These are phyloP conservation scores for Ptychadena robeensis DNA, from an alignment of 2,797 vertebrate genomes.

Conservation along the genomic window DNA sequence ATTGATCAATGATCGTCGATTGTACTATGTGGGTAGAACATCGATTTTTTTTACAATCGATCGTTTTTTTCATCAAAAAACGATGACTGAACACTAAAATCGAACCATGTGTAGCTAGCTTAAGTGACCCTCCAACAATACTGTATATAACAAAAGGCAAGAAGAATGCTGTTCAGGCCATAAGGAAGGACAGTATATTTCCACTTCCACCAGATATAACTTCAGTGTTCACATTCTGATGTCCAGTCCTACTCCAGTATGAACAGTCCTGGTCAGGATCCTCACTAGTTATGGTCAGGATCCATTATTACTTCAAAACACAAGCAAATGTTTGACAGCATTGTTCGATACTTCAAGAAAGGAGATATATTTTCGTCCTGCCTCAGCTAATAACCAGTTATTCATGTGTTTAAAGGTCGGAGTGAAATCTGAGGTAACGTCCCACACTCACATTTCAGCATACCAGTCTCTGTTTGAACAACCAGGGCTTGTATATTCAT, in stretches of 20 bases:
- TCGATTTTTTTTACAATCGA: too few species aligned
- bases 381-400: not conserved
- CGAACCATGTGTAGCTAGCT: too few species aligned
- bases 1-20: too few species aligned
- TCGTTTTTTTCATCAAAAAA: too few species aligned
- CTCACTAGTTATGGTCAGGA: not conserved
- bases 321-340: not conserved
- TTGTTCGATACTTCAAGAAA: not conserved
- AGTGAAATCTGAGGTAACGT: not conserved
- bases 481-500: not conserved
- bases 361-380: not conserved
- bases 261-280: not conserved
- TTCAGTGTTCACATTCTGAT: too few species aligned
- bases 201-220: too few species aligned
- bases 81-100: too few species aligned
- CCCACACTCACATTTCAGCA: not conserved
- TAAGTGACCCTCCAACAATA: too few species aligned
- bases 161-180: too few species aligned
- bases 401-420: not conserved
- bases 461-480: not conserved
- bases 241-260: not conserved
- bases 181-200: too few species aligned
- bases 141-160: too few species aligned
- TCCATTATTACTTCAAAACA: not conserved
- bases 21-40: too few species aligned